Conservation (phyloP, 2,113 vertebrate species). For the cattle (Bos taurus) region ARS-UCD2.0 NC_037330.1:38604501-38605000, state of each 20-base stretch:
- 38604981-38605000: slow-evolving; percentile 41
- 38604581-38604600: neutral
- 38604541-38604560: neutral
- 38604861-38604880: neutral
- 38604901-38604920: neutral
- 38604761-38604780: neutral
- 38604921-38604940: neutral
- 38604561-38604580: neutral
- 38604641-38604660: neutral
- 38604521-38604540: neutral
- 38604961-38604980: slow-evolving; percentile 25
- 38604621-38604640: neutral
- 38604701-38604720: neutral
- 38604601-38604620: neutral
- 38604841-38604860: neutral
- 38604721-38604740: neutral
- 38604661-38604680: neutral
- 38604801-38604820: neutral
- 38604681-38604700: neutral
- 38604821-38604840: neutral
- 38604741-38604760: neutral
- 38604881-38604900: slow-evolving; percentile 21
- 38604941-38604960: neutral
- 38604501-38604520: neutral
- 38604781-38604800: neutral